Evolutionary conservation across 2,797 vertebrate species (phyloP).

Genomic region (Rhabdophis nuchalis): DNA sequence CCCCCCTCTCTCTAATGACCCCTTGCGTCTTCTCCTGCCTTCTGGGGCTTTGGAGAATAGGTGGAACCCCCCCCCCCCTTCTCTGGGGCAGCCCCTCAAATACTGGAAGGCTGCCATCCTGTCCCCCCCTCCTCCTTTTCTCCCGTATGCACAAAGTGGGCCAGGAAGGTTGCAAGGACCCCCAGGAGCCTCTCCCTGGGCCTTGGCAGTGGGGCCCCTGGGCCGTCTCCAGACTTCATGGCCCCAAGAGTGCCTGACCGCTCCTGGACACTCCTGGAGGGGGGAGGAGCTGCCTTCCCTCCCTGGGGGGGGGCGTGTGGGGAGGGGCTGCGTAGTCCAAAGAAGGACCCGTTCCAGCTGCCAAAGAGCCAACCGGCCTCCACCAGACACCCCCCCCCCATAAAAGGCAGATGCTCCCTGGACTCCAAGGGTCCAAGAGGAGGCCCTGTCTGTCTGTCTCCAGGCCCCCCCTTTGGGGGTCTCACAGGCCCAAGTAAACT

Average conservation of each 20-base stretch:
- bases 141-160: no score
- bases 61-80: no score
- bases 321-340: background rate
- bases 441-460: no score
- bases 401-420: background rate
- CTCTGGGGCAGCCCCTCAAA: no score
- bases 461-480: background rate
- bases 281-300: accelerated
- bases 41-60: no score
- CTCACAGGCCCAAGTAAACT: background rate
- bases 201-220: background rate
- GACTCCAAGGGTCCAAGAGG: no score
- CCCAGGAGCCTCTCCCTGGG: no score
- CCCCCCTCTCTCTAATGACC: accelerated
- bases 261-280: accelerated
- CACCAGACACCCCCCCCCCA: background rate
- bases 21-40: no score
- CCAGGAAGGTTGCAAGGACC: background rate
- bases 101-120: no score
- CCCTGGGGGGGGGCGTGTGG: background rate
- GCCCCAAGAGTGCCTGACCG: no score
- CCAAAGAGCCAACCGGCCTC: background rate
- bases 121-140: background rate
- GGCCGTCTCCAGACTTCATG: background rate
- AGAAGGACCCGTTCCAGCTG: background rate